Base-by-base conservation (phyloP, 2,888 invertebrate species). In the Myopa testacea region DNA sequence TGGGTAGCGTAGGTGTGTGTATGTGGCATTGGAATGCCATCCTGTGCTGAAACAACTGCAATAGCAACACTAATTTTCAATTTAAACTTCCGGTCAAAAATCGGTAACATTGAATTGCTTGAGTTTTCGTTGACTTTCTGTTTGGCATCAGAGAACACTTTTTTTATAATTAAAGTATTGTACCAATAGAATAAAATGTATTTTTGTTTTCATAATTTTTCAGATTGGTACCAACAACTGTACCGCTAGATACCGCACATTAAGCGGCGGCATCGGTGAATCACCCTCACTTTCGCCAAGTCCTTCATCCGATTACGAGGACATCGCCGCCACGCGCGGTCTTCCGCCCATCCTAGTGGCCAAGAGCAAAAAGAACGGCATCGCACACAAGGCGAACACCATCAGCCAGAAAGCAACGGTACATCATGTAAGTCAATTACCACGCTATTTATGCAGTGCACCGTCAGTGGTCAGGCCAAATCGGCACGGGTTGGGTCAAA, bases 251-350 rank as follows among this genome's bases (percentile, higher is more conserved):
- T 90, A 90, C 83, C 85, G 90, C 75, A 90, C 90, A 81, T 89
- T 91, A 81, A 91, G 91, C 87, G 91, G 91, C 82, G 91, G 91
- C 81, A 90, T 91, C 84, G 92, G 91, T 81, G 91, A 91, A 78
- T 89, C 90, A 55, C 89, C 89, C 50, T 90, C 90, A 62, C 84
- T 89, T 75, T 93, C 93, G 78, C 93, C 93, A 77, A 93, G 92
- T 87, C 93, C 93, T 81, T 93, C 93, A 87, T 93, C 93, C 82
- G 93, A 93, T 90, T 93, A 93, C 88, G 93, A 93, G 89, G 93
- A 93, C 86, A 93, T 93, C 85, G 92, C 93, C 82, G 91, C 92
- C 84, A 87, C 89, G 77, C 85, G 89, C 76, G 87, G 88, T 65
- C 82, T 88, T 75, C 86, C 88, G 80, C 85, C 86, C 40, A 87